Conservation (phyloP, 2,113 vertebrate genomes). For the Pachyramphus minor region DNA sequence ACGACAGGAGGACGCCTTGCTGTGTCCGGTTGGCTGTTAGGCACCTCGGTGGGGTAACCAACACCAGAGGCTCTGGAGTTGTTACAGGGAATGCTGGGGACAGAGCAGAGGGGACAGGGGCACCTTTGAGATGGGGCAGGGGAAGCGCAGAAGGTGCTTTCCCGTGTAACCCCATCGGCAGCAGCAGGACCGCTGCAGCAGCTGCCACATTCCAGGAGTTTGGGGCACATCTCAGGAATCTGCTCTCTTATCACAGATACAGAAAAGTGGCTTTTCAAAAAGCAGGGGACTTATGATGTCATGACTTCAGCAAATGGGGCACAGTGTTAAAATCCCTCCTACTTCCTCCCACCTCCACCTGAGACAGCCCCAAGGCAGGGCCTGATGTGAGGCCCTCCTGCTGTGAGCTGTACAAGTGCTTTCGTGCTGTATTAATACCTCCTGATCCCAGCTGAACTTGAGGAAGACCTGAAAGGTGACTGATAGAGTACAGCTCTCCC, state of each 20-base stretch:
- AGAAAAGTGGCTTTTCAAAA: not conserved
- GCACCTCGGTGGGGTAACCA: conserved; percentile 99
- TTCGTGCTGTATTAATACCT: conserved; percentile 10
- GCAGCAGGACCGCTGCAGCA: rapidly evolving
- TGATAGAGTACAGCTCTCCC: not conserved
- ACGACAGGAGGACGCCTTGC: conserved; percentile 96
- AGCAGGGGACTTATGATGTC: not conserved
- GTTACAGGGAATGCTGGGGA: conserved; percentile 90
- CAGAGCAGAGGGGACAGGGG: not conserved
- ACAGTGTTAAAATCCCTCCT: not conserved
- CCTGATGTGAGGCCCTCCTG: not conserved
- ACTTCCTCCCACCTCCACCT: not conserved
- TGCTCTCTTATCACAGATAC: not conserved
- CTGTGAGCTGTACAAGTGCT: not conserved
- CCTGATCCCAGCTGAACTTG: not conserved
- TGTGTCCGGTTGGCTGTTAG: conserved; percentile 99
- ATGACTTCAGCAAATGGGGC: not conserved
- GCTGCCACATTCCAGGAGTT: not conserved
- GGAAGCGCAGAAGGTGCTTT: not conserved
- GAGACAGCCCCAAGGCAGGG: not conserved
- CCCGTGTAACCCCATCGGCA: rapidly evolving
- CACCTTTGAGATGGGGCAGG: not conserved
- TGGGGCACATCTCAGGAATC: rapidly evolving
- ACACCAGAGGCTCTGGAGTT: conserved; percentile 99
- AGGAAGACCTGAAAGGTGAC: not conserved